Conservation (phyloP, 1,140 invertebrate species). For the Drosophila elegans region DNA sequence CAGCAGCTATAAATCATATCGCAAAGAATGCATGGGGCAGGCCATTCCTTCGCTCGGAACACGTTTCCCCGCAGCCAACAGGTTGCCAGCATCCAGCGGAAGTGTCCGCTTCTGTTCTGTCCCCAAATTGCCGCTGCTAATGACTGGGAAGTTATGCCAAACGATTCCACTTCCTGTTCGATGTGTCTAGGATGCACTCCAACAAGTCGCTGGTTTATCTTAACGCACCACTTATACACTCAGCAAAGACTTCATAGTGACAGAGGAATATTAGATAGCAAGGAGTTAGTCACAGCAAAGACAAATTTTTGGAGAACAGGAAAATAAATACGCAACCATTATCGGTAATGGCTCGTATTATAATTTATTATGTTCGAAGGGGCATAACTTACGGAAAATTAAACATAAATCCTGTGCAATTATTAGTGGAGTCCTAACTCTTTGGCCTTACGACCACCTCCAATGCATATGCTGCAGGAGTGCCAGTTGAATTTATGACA, state of each 20-base stretch:
- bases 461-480: conserved; percentile 27
- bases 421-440: conserved; percentile 47
- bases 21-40: conserved; percentile 71
- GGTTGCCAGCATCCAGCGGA: conserved; percentile 56
- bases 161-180: conserved; percentile 62
- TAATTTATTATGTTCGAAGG: conserved; percentile 3
- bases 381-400: conserved; percentile 13
- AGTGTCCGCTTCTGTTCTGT: too few species aligned
- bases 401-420: conserved; percentile 50
- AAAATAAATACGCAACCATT: too few species aligned
- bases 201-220: neutral
- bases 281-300: too few species aligned
- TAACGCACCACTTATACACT: too few species aligned
- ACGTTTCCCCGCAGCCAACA: conserved; percentile 65
- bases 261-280: too few species aligned
- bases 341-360: neutral
- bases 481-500: conserved; percentile 58
- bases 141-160: conserved; percentile 62
- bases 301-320: too few species aligned
- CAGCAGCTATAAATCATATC: conserved; percentile 62
- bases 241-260: too few species aligned
- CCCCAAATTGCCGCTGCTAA: conserved; percentile 15
- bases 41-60: conserved; percentile 62
- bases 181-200: conserved; percentile 48
- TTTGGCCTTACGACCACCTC: neutral